Evolutionary conservation across 2,113 vertebrate genomes (phyloP), one percentile per base, ranked within the genome.

Genomic region (Sylvia atricapilla): DNA sequence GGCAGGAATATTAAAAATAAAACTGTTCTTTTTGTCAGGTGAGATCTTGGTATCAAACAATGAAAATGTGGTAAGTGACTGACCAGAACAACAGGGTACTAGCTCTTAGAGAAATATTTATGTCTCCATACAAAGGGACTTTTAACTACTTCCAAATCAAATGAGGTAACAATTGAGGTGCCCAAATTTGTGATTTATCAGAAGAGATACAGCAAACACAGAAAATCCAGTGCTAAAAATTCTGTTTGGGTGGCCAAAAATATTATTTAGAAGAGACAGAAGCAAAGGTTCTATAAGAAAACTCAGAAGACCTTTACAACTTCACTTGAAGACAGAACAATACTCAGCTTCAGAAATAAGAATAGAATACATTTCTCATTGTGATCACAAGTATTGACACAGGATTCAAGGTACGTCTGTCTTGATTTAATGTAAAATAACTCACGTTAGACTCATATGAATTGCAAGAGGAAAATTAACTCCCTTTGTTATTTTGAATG

Each of bases 1-100:
- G 70, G 21, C 50, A 91, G 30, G 23, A 91, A 78, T 66, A 83
- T 85, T 73, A 76, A 94, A 94, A 95, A 80, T 80, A 87, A 93
- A 56, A 56, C 27, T 63, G 22, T 59, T 76, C 20, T 83, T 90
- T 81, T 49, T 92, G 73, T 78, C 46, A 66, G 66, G 16, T 64
- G 39, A 86, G 75, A 84, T 68, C 43, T 84, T 79, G 72, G 73
- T 93, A 69, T 30, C 47, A 44, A 94, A 55, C 39, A 83, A 60
- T 17, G 30, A 84, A 86, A 90, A 56, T n/a, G 20, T 73, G 46
- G 11, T 49, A 63, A 78, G 30, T 84, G 46, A 66, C 75, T 88
- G 82, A 81, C 49, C 50, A 81, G 68, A 91, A 72, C 35, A 68
- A 35, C 49, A 85, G 46, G 24, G 15, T 79, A 37, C 17, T 69